These are phyloP conservation scores for Exaiptasia diaphana DNA, from an alignment of 64 coral and sea anemone genomes.

Conservation along the genomic window DNA sequence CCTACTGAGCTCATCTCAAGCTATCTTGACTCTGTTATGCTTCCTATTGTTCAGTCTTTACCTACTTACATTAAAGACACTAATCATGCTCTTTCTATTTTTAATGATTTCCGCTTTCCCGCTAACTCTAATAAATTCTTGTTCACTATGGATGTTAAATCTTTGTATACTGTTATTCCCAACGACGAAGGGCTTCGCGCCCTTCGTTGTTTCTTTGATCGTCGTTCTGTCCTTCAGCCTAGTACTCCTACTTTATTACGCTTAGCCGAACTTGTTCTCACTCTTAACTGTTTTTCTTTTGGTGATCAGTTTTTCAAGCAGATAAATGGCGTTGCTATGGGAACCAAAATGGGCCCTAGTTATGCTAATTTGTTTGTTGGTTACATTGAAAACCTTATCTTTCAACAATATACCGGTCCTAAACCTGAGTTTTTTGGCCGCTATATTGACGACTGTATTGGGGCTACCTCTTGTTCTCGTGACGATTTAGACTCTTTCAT, in stretches of 20 bases:
- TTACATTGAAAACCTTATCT: slow-evolving; percentile 30
- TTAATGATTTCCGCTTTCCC: slow-evolving; percentile 2
- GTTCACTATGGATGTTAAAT: slow-evolving; percentile 48
- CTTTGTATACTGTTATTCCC: slow-evolving; percentile 32
- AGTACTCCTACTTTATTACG: slow-evolving; percentile 2
- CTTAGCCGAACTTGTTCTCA: slow-evolving; percentile 32
- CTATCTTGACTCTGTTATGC: neutral
- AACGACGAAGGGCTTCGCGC: slow-evolving; percentile 16
- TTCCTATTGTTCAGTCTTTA: neutral
- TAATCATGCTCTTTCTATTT: slow-evolving; percentile 16
- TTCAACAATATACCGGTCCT: slow-evolving; percentile 37
- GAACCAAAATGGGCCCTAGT: slow-evolving; percentile 36
- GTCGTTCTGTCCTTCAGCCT: neutral
- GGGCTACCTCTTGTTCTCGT: slow-evolving; percentile 14
- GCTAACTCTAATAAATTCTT: neutral
- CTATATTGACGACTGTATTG: slow-evolving; percentile 57
- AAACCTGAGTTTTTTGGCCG: slow-evolving; percentile 33
- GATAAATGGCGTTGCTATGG: slow-evolving; percentile 23
- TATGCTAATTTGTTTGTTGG: slow-evolving; percentile 64
- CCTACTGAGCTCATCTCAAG: slow-evolving; percentile 5
- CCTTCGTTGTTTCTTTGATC: neutral
- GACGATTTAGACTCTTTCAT: slow-evolving; percentile 28
- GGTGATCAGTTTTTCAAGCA: slow-evolving; percentile 25
- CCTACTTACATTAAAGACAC: slow-evolving; percentile 8
- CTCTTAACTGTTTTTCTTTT: slow-evolving; percentile 44